A percentile compares a stretch with the other conserved stretches of the same genome.
Evolutionary conservation across 2,888 invertebrate genomes (phyloP).

Genomic region (Parochlus steinenii): DNA sequence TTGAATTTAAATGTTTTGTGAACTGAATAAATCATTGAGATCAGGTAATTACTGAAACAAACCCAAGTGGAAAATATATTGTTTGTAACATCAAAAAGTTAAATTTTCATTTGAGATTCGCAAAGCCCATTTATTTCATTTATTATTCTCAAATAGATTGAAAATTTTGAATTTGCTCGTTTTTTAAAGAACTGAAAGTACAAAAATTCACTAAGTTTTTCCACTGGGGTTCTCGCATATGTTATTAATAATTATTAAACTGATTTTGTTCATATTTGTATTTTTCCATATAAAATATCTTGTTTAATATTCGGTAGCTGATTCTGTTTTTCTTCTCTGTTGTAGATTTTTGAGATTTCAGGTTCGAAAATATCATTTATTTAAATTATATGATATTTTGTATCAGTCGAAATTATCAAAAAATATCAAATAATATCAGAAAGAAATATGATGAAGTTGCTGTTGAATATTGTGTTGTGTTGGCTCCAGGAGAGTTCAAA

Average conservation of each 20-base stretch:
- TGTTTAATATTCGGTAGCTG: conserved; percentile 12
- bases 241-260: conserved; percentile 12
- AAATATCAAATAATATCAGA: background rate
- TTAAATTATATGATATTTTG: background rate
- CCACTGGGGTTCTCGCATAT: conserved; percentile 1
- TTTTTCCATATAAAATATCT: conserved; percentile 9
- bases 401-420: background rate
- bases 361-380: no score
- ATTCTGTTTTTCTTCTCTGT: conserved; percentile 8
- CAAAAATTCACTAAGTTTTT: no score
- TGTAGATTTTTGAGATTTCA: no score
- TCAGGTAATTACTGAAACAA: background rate
- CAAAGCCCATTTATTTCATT: no score
- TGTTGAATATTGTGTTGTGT: background rate
- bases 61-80: no score
- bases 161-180: no score
- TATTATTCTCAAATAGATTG: no score
- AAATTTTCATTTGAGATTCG: no score
- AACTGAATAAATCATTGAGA: no score
- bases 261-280: conserved; percentile 10
- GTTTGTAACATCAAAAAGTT: no score
- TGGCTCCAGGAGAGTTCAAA: background rate
- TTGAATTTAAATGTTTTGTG: no score
- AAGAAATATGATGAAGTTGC: background rate
- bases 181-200: no score